phyloP scores from a whole-genome alignment of 2,113 vertebrate species.

The Cariama cristata region DNA sequence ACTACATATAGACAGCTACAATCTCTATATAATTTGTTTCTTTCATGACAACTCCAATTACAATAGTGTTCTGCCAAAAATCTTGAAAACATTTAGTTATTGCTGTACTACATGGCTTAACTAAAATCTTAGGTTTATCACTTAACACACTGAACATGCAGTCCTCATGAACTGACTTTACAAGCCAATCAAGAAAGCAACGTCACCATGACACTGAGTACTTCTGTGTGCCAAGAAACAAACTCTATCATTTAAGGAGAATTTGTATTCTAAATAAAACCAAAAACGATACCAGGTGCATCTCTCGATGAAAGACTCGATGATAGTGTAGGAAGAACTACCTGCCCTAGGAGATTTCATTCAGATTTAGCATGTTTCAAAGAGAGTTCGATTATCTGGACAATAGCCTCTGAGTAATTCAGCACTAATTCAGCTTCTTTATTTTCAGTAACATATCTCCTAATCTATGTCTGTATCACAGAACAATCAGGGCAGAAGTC shows the following conservation, averaged over 20 bases:
- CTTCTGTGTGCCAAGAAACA: background rate
- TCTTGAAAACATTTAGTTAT: conserved; percentile 20
- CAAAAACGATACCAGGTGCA: background rate
- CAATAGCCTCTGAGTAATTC: background rate
- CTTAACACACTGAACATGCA: background rate
- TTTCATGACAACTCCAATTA: conserved; percentile 7
- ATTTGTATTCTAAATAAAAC: conserved; percentile 4
- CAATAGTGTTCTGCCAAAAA: conserved; percentile 3
- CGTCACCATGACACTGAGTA: background rate
- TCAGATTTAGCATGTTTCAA: background rate
- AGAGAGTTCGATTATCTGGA: background rate
- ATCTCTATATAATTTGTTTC: conserved; percentile 17
- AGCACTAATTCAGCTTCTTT: background rate
- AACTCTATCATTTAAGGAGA: background rate
- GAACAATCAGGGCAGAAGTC: background rate
- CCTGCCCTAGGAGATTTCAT: background rate
- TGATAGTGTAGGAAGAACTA: background rate
- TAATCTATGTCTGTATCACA: background rate
- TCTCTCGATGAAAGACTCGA: background rate
- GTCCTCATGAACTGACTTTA: background rate
- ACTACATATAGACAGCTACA: background rate
- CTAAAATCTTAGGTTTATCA: background rate
- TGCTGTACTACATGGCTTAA: conserved; percentile 36
- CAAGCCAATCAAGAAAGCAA: background rate
- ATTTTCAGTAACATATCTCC: background rate